Percentiles rank a stretch among this genome's conserved stretches.
Evolutionary conservation across 1,140 invertebrate species (phyloP).

Genomic region (Drosophila gunungcola): DNA sequence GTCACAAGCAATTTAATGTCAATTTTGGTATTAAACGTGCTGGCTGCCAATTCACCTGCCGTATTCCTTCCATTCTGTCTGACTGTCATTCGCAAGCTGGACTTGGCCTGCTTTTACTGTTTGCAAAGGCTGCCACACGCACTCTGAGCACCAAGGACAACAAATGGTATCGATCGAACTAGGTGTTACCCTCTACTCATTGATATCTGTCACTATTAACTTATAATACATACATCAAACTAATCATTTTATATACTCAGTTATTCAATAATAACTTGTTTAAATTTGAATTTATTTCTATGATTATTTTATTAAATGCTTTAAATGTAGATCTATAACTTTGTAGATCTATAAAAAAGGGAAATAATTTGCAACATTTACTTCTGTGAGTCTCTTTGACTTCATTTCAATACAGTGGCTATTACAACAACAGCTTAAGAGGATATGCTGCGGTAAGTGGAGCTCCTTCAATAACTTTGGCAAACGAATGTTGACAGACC

Average conservation of each 20-base stretch:
- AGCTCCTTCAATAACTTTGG: conserved; percentile 48
- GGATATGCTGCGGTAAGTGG: conserved; percentile 1
- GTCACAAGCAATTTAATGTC: conserved; percentile 83
- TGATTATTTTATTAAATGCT: no score
- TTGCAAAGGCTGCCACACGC: conserved; percentile 51
- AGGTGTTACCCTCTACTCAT: neutral
- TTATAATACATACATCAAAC: no score
- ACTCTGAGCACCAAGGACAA: conserved; percentile 26
- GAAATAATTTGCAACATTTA: no score
- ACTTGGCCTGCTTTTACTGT: conserved; percentile 32
- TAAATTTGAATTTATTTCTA: no score
- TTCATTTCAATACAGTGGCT: neutral
- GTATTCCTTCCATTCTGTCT: conserved; percentile 31
- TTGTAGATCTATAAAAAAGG: no score
- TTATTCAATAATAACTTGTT: no score
- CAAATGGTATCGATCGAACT: neutral
- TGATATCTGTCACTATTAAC: neutral
- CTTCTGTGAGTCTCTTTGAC: no score
- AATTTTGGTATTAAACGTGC: conserved; percentile 83
- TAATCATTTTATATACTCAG: no score
- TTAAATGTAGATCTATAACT: no score
- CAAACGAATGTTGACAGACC: conserved; percentile 71
- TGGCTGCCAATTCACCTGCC: conserved; percentile 73
- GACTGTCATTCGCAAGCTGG: conserved; percentile 51
- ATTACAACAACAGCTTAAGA: neutral